phyloP scores from a whole-genome alignment of 1,140 invertebrate species.

The Dinoponera quadriceps region DNA sequence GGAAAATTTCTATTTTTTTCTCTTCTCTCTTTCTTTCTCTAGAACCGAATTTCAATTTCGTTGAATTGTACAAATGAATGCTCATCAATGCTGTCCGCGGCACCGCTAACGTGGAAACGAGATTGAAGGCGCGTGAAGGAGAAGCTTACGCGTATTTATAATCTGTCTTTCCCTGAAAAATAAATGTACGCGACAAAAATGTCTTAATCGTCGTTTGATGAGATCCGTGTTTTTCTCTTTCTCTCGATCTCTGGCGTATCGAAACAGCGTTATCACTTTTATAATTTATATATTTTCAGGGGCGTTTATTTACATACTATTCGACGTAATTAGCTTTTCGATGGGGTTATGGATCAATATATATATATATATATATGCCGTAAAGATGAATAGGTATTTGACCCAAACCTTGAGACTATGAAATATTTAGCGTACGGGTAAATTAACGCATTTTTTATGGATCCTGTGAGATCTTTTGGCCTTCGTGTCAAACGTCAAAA shows the following conservation, averaged over 20 bases:
- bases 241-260: conserved; percentile 1
- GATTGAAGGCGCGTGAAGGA: not conserved
- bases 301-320: conserved; percentile 41
- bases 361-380: too few species aligned
- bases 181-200: conserved; percentile 1
- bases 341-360: not conserved
- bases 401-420: not conserved
- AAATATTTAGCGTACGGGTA: conserved; percentile 18
- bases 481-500: not conserved
- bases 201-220: not conserved
- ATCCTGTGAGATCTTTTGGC: not conserved
- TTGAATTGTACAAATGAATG: not conserved
- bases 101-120: not conserved
- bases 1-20: conserved; percentile 2
- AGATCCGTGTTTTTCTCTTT: too few species aligned
- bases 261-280: conserved; percentile 32
- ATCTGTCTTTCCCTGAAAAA: not conserved
- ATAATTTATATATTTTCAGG: conserved; percentile 13
- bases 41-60: not conserved
- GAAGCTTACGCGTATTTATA: not conserved
- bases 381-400: conserved; percentile 18
- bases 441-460: not conserved
- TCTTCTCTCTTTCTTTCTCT: not conserved
- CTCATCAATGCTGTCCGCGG: not conserved
- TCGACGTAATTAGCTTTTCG: conserved; percentile 25